Evolutionary conservation across 2,888 invertebrate genomes (phyloP), one percentile per base, ranked within the genome.

Genomic region (Lithophane semibrunnea): DNA sequence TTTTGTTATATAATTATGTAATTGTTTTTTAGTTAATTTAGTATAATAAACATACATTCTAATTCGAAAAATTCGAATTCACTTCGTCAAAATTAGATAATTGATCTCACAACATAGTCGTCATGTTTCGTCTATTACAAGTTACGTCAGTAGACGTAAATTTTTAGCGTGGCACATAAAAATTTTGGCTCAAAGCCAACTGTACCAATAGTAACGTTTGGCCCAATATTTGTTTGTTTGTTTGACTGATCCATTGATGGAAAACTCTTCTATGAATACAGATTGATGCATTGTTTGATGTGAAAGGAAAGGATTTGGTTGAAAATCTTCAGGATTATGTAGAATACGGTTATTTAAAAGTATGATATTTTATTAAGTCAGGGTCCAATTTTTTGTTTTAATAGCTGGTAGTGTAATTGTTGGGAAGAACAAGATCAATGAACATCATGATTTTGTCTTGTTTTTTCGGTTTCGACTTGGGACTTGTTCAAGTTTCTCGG

Each of bases 131-230:
- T 13, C 67, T 74, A 80, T 75, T 77, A 79, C 73, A 64, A 73
- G 74, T 88, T 88, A 86, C 90, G 90, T 91, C 88, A 89, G 65
- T 65, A 88, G 86, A 86, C 86, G 85, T 87, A 88, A 87, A 86
- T 83, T 83, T 86, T 87, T 86, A 75, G 65, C 77, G 75, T 73
- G 73, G 77, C 77, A 72, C 29, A 73, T 66, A 87, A 87, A 88
- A 91, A 89, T 83, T 47, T 89, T 93, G 93, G 92, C 84, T 9
- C 29, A 18, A 8, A 8, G 89, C 93, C 93, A 93, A 92, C 83
- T 90, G 89, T 83, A 80, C 82, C 84, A 86, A 84, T 67, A 77
- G 83, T 75, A 71, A 58, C 72, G 72, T 64, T 73, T 58, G 65
- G n/a, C 42, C 64, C 65, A 79, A 78, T 77, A 75, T 81, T 85